A percentile compares a stretch with the other conserved stretches of the same genome.
phyloP scores from a whole-genome alignment of 2,888 invertebrate genomes.

The Agrypnus murinus region DNA sequence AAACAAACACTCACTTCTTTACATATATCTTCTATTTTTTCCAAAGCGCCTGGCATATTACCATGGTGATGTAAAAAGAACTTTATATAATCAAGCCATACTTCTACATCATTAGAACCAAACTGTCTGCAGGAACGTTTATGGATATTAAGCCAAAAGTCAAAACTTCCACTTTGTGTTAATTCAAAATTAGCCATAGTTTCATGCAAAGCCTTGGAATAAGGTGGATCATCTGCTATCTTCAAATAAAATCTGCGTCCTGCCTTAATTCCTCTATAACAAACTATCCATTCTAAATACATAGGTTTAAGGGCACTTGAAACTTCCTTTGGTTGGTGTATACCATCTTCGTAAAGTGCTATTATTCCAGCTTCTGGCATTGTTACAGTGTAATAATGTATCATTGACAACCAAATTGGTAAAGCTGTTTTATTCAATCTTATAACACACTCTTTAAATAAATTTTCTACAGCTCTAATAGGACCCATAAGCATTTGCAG shows the following conservation, averaged over 20 bases:
- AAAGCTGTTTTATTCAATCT: constrained; percentile 68
- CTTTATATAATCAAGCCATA: constrained; percentile 83
- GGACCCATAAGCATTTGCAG: constrained; percentile 71
- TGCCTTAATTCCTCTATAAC: constrained; percentile 72
- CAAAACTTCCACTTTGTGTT: constrained; percentile 72
- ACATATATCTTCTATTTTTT: no score
- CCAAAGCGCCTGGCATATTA: no score
- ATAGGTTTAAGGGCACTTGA: constrained; percentile 75
- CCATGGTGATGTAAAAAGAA: no score
- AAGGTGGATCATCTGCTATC: constrained; percentile 67
- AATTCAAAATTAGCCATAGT: constrained; percentile 73
- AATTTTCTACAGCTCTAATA: constrained; percentile 64
- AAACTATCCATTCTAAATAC: constrained; percentile 75
- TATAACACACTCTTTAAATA: constrained; percentile 64
- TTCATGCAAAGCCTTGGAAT: constrained; percentile 64
- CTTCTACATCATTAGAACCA: constrained; percentile 77
- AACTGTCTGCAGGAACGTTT: constrained; percentile 79
- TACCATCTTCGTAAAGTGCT: constrained; percentile 69
- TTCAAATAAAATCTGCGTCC: constrained; percentile 78
- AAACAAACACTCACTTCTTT: no score
- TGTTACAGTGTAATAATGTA: constrained; percentile 66
- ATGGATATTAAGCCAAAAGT: constrained; percentile 76
- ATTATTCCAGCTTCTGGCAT: constrained; percentile 67
- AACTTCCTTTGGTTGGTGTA: constrained; percentile 73
- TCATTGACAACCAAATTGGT: constrained; percentile 71